Evolutionary conservation across 2,888 invertebrate species (phyloP).

Genomic region (Stenchaetothrips biformis): DNA sequence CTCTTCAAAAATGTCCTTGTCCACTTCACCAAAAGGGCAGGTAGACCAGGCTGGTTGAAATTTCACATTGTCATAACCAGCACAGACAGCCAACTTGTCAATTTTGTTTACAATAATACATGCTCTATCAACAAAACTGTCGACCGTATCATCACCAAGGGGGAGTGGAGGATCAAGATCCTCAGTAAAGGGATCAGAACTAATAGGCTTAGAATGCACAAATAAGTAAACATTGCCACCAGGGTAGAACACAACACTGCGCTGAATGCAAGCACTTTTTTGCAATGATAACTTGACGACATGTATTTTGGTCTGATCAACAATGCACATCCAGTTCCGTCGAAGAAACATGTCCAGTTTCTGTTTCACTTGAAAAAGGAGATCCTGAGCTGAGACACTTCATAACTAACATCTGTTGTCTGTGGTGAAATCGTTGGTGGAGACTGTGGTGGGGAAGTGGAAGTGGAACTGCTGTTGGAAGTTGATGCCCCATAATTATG

Average conservation of each 20-base stretch:
- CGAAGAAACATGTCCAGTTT: neutral
- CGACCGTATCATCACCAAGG: neutral
- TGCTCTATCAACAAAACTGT: neutral
- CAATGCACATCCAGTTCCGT: neutral
- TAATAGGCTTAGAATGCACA: neutral
- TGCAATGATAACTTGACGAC: neutral
- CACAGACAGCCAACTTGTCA: neutral
- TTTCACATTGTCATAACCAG: neutral
- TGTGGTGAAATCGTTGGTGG: neutral
- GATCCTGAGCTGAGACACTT: neutral
- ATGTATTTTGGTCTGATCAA: neutral
- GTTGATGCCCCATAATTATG: neutral
- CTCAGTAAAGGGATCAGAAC: neutral
- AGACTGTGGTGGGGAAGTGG: neutral
- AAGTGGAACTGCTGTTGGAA: neutral
- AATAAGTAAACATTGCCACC: neutral
- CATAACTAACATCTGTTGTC: neutral
- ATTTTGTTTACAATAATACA: neutral
- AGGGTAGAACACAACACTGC: neutral
- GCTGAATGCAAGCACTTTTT: slow-evolving; percentile 10
- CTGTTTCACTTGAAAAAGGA: neutral
- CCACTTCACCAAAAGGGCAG: slow-evolving; percentile 5
- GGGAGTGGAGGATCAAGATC: neutral
- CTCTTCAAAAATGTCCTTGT: neutral
- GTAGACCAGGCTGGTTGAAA: neutral